Conservation (phyloP, 2,113 vertebrate genomes). For the Crotalus horridus region DNA sequence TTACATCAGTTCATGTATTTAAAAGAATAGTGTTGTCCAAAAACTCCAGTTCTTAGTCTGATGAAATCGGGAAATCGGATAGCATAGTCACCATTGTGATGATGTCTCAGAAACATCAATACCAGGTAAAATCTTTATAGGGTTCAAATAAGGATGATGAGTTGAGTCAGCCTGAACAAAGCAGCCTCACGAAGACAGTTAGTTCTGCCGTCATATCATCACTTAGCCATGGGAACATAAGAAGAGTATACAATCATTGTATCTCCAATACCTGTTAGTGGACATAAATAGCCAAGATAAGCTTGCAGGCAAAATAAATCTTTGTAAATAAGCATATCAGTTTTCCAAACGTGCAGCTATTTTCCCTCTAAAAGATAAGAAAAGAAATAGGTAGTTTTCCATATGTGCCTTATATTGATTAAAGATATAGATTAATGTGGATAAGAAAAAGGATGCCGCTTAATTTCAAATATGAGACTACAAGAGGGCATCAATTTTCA, state of each 20-base stretch:
- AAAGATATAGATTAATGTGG: neutral
- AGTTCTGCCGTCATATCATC: neutral
- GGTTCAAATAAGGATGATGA: neutral
- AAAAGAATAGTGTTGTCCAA: neutral
- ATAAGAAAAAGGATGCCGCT: neutral
- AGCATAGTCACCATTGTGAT: neutral
- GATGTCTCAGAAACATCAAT: neutral
- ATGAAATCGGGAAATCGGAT: neutral
- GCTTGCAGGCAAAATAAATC: neutral
- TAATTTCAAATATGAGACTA: neutral
- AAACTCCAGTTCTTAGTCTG: neutral
- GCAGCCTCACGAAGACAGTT: neutral
- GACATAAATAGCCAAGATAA: neutral
- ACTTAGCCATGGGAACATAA: neutral
- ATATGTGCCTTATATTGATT: neutral
- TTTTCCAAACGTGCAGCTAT: neutral
- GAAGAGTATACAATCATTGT: neutral
- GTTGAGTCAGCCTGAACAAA: neutral
- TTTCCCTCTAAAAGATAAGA: neutral
- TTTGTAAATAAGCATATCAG: neutral
- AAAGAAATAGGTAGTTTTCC: neutral
- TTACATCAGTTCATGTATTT: neutral
- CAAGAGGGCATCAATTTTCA: neutral
- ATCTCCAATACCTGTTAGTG: neutral
- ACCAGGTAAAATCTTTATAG: neutral